phyloP scores from a whole-genome alignment of 2,888 invertebrate genomes.

The Drosophila multiciliata region DNA sequence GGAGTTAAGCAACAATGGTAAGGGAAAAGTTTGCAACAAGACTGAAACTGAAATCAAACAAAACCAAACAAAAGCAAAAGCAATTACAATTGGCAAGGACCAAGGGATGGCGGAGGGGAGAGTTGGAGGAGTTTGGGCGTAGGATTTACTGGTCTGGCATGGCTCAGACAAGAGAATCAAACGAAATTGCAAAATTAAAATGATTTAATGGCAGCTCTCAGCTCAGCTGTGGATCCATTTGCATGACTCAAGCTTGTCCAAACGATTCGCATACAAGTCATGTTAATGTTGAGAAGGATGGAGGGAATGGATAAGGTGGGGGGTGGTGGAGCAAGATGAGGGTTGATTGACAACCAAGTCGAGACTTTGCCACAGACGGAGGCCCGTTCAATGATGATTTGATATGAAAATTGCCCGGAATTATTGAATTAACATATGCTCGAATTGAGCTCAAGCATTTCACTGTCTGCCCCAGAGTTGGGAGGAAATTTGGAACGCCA shows the following conservation, averaged over 20 bases:
- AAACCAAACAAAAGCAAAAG: slow-evolving; percentile 66
- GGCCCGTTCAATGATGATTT: slow-evolving; percentile 65
- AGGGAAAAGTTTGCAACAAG: slow-evolving; percentile 53
- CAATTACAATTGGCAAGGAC: slow-evolving; percentile 63
- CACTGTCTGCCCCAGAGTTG: slow-evolving; percentile 36
- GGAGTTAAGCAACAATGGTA: slow-evolving; percentile 58
- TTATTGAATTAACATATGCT: slow-evolving; percentile 82
- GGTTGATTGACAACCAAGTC: slow-evolving; percentile 69
- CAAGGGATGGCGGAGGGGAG: not conserved
- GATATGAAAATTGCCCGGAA: slow-evolving; percentile 82
- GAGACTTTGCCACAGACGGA: slow-evolving; percentile 47
- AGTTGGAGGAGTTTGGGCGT: not conserved
- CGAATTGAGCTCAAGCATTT: slow-evolving; percentile 75
- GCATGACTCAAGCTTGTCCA: slow-evolving; percentile 33
- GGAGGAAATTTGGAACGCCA: slow-evolving; percentile 5
- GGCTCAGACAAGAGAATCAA: slow-evolving; percentile 62
- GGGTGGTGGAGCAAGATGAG: slow-evolving; percentile 20
- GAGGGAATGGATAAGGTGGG: not conserved
- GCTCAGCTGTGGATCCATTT: slow-evolving; percentile 38
- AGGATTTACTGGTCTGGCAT: not conserved
- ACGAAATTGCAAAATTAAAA: slow-evolving; percentile 77
- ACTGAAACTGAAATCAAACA: slow-evolving; percentile 65
- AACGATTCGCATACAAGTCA: slow-evolving; percentile 54
- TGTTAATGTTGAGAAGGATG: slow-evolving; percentile 51
- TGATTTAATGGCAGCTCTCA: slow-evolving; percentile 64